Conservation (phyloP, 2,797 vertebrate species). For the Serranus cabrilla region DNA sequence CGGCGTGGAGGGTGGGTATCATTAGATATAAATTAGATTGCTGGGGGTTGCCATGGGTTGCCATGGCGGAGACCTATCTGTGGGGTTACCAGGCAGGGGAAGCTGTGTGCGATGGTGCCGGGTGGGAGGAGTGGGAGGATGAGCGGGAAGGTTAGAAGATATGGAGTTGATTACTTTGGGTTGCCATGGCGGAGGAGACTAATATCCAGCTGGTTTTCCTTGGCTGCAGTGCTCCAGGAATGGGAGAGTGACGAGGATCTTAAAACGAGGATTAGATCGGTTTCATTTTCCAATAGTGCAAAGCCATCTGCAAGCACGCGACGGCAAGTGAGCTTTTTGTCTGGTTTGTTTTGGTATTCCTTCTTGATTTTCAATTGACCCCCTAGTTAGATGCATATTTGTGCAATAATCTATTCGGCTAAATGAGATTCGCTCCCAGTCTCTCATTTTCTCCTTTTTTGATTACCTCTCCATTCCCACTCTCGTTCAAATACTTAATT, state of each 20-base stretch:
- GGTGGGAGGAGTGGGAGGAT: constrained; percentile 73
- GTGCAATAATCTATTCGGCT: constrained; percentile 43
- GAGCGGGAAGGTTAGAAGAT: constrained; percentile 74
- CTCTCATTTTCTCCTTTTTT: constrained; percentile 53
- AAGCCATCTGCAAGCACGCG: constrained; percentile 58
- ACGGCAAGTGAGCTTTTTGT: constrained; percentile 40
- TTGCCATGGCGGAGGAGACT: constrained; percentile 77
- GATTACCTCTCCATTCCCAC: constrained; percentile 52
- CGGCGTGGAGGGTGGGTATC: constrained; percentile 58
- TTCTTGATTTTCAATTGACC: constrained; percentile 66
- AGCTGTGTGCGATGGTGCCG: constrained; percentile 59
- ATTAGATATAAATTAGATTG: constrained; percentile 80
- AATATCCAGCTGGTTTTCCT: constrained; percentile 70
- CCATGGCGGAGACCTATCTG: constrained; percentile 70
- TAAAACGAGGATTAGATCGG: constrained; percentile 64
- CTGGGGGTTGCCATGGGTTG: constrained; percentile 66
- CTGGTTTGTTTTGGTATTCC: constrained; percentile 48
- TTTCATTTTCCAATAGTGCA: constrained; percentile 60
- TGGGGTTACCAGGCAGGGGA: constrained; percentile 69
- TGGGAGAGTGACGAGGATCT: constrained; percentile 53
- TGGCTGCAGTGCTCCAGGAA: constrained; percentile 52
- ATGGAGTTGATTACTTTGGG: constrained; percentile 83
- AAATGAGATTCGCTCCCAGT: constrained; percentile 56
- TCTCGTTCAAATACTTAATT: constrained; percentile 57
- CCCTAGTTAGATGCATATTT: constrained; percentile 53